Percentiles rank a stretch among this genome's conserved stretches.
Evolutionary conservation across 1,140 invertebrate genomes (phyloP).

Genomic region (Laupala kohalensis): DNA sequence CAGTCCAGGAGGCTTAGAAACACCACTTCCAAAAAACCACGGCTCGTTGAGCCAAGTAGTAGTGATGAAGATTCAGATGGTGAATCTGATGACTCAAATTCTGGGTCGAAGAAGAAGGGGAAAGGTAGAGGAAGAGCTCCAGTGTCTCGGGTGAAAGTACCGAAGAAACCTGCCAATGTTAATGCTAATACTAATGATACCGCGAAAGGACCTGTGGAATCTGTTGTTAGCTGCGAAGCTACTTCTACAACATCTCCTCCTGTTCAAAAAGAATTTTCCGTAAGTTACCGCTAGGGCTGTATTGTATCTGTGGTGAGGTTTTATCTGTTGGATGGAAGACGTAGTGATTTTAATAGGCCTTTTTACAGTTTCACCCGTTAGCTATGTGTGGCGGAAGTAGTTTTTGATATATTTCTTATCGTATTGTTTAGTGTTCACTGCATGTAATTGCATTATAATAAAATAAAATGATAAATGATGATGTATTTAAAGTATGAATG

Average conservation of each 20-base stretch:
- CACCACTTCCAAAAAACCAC: slow-evolving; percentile 26
- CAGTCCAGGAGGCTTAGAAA: slow-evolving; percentile 28
- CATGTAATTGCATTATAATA: no score
- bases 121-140: not conserved
- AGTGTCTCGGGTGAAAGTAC: not conserved
- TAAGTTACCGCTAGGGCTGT: no score
- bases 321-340: no score
- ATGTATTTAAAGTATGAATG: not conserved
- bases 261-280: slow-evolving; percentile 11
- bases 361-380: no score
- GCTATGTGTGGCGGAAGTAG: no score
- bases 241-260: slow-evolving; percentile 9
- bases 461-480: no score
- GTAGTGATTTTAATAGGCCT: no score
- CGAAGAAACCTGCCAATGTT: not conserved
- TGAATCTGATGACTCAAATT: slow-evolving; percentile 22
- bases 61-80: slow-evolving; percentile 28
- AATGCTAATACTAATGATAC: not conserved
- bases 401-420: no score
- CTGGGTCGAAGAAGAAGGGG: not conserved
- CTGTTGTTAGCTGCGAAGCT: slow-evolving; percentile 16
- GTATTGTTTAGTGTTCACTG: no score
- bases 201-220: slow-evolving; percentile 19
- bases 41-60: slow-evolving; percentile 8
- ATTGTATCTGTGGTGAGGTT: no score